These are phyloP conservation scores for Melozone crissalis DNA, from an alignment of 2,113 vertebrate genomes.

Conservation along the genomic window DNA sequence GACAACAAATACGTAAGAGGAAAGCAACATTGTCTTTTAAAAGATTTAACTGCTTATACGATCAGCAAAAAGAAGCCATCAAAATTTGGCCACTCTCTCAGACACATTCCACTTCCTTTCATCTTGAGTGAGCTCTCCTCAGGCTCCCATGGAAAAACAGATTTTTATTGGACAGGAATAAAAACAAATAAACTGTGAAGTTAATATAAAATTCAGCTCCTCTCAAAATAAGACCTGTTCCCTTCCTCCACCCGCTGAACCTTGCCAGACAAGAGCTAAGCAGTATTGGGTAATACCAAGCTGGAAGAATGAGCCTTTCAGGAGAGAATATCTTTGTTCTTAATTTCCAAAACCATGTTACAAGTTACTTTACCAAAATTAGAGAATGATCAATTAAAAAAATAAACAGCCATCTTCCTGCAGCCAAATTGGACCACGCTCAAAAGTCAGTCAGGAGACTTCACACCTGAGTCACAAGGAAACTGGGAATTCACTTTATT, in stretches of 20 bases:
- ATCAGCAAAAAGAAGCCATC: background rate
- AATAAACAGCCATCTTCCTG: background rate
- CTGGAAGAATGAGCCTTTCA: background rate
- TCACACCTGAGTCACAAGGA: background rate
- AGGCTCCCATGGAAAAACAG: conserved; percentile 22
- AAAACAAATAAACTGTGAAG: conserved; percentile 40
- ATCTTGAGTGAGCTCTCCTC: background rate
- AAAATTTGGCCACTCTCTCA: background rate
- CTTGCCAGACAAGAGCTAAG: background rate
- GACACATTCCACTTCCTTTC: conserved; percentile 39
- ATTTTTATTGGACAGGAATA: background rate
- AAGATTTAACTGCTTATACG: background rate
- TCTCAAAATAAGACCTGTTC: background rate
- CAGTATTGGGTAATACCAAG: background rate
- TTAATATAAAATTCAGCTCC: conserved; percentile 16
- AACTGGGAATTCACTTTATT: background rate
- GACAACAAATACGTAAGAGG: background rate
- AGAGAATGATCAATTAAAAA: background rate
- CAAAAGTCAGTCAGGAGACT: background rate
- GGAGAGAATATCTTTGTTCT: background rate
- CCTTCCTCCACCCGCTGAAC: background rate
- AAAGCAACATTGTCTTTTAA: background rate
- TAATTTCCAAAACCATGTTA: background rate
- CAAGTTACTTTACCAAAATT: background rate
- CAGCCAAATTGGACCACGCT: background rate